Percentiles rank a stretch among this genome's conserved stretches.
Evolutionary conservation across 1,140 invertebrate species (phyloP).

Genomic region (Saccostrea glomerata): DNA sequence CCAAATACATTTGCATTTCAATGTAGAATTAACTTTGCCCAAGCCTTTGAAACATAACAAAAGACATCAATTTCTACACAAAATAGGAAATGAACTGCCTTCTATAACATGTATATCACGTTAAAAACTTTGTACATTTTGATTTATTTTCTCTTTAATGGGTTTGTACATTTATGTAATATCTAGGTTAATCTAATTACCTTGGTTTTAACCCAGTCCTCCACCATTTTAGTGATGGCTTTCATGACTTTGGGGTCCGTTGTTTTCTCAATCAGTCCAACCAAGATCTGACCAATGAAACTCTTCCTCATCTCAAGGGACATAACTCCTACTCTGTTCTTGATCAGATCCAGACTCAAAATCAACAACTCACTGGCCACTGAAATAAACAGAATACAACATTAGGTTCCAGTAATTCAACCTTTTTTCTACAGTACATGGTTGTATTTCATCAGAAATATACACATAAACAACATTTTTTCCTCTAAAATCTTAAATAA

Average conservation of each 20-base stretch:
- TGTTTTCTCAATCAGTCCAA: conserved; percentile 95
- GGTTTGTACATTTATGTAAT: too few relatives aligned
- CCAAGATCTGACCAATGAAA: conserved; percentile 95
- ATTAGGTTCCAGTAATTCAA: not conserved
- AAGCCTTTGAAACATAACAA: too few relatives aligned
- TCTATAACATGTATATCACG: too few relatives aligned
- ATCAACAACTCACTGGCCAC: conserved; percentile 88
- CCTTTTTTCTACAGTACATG: not conserved
- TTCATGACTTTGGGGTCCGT: conserved; percentile 95
- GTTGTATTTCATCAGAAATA: too few relatives aligned
- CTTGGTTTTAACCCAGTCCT: conserved; percentile 80
- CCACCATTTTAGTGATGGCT: conserved; percentile 87
- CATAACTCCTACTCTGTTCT: conserved; percentile 96
- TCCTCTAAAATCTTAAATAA: not conserved
- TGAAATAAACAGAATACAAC: conserved; percentile 45
- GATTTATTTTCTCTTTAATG: not conserved
- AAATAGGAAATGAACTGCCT: too few relatives aligned
- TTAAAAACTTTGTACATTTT: too few relatives aligned
- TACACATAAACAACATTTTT: too few relatives aligned
- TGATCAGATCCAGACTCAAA: conserved; percentile 94
- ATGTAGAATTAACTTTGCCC: too few relatives aligned
- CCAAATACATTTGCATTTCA: too few relatives aligned
- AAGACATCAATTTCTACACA: too few relatives aligned
- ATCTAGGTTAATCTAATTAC: conserved; percentile 49
- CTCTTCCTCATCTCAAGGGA: conserved; percentile 95